Conservation (phyloP, 2,888 invertebrate genomes). For the Xanthorhoe spadicearia region DNA sequence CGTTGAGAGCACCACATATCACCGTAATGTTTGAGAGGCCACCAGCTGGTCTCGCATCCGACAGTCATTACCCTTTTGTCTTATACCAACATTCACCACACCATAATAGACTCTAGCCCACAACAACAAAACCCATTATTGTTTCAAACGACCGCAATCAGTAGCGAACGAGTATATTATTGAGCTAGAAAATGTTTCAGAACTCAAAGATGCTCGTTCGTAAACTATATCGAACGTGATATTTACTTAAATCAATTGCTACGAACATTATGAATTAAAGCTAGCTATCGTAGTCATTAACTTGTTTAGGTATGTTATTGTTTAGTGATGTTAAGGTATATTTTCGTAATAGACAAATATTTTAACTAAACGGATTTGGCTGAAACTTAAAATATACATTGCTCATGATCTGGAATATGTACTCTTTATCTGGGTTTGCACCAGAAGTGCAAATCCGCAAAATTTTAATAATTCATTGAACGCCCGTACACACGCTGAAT, state of each 20-base stretch:
- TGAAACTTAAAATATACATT: too few species aligned
- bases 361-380: too few species aligned
- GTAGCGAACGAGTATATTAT: conserved; percentile 63
- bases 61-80: conserved; percentile 75
- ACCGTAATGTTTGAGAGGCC: conserved; percentile 73
- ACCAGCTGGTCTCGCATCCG: conserved; percentile 74
- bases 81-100: conserved; percentile 52
- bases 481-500: neutral
- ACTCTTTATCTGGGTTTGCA: too few species aligned
- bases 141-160: conserved; percentile 52
- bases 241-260: neutral
- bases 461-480: too few species aligned
- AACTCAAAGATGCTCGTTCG: conserved; percentile 66
- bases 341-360: too few species aligned
- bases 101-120: conserved; percentile 49
- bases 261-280: too few species aligned
- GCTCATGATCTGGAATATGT: too few species aligned
- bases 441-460: too few species aligned
- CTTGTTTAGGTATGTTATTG: too few species aligned
- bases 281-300: too few species aligned
- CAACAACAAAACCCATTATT: conserved; percentile 47
- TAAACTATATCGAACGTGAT: conserved; percentile 13
- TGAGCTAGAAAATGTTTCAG: conserved; percentile 70
- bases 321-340: too few species aligned
- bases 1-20: conserved; percentile 57